A percentile compares a stretch with the other conserved stretches of the same genome.
These are phyloP conservation scores for Chaenocephalus aceratus DNA, from an alignment of 2,113 vertebrate species.

Conservation along the genomic window DNA sequence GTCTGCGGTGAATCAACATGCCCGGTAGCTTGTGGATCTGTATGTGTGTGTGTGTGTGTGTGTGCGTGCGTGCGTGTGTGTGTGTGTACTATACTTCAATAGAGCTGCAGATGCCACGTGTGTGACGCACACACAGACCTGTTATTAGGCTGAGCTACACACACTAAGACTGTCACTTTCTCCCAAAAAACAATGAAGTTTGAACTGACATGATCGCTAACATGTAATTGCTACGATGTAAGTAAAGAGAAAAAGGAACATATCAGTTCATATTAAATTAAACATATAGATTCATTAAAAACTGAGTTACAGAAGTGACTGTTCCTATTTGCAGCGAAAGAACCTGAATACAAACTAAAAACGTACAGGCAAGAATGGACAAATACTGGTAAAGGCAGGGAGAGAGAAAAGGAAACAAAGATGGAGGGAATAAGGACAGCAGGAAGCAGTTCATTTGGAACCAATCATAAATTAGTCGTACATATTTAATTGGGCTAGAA, in stretches of 20 bases:
- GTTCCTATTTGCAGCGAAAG: not conserved
- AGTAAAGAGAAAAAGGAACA: not conserved
- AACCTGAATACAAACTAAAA: not conserved
- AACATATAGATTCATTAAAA: not conserved
- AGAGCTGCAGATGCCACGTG: conserved; percentile 30
- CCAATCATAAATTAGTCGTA: conserved; percentile 39
- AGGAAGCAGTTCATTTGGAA: conserved; percentile 24
- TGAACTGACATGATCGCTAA: not conserved
- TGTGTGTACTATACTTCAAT: conserved; percentile 29
- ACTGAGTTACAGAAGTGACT: not conserved
- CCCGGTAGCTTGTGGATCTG: conserved; percentile 32
- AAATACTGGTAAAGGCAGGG: not conserved
- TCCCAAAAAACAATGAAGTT: not conserved
- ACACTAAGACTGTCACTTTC: not conserved
- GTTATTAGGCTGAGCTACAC: conserved; percentile 17
- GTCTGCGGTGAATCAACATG: conserved; percentile 53
- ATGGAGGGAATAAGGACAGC: not conserved
- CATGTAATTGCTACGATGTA: not conserved
- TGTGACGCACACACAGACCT: conserved; percentile 10
- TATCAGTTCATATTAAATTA: too few species aligned
- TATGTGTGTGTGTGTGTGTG: not conserved
- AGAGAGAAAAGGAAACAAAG: not conserved
- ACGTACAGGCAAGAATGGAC: not conserved
- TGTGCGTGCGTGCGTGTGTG: conserved; percentile 8
- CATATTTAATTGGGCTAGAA: conserved; percentile 61